These are phyloP conservation scores for Sinelater perroti DNA, from an alignment of 2,888 invertebrate species.

Conservation along the genomic window DNA sequence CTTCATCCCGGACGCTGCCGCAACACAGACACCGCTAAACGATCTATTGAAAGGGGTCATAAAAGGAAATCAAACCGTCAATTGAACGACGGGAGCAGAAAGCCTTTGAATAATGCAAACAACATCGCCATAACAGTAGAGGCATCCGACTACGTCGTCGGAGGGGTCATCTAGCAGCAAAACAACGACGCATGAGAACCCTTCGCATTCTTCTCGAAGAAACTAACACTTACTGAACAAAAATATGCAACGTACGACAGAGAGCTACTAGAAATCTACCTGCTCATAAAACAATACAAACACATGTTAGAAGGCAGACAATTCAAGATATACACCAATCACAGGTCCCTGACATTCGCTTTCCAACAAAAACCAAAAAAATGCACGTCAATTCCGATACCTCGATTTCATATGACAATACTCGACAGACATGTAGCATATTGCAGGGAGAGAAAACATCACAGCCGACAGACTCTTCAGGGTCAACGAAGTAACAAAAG, in stretches of 20 bases:
- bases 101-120: too few relatives aligned
- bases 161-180: not conserved
- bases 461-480: not conserved
- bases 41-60: too few relatives aligned
- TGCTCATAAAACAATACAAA: slow-evolving; percentile 28
- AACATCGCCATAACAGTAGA: not conserved
- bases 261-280: slow-evolving; percentile 33
- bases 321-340: slow-evolving; percentile 3
- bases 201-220: not conserved
- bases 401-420: not conserved
- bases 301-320: slow-evolving; percentile 23
- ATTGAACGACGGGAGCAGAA: too few relatives aligned
- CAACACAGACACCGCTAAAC: too few relatives aligned
- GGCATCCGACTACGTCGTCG: not conserved
- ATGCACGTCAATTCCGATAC: not conserved
- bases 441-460: not conserved
- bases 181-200: not conserved
- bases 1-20: not conserved
- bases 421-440: not conserved
- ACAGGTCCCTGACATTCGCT: not conserved
- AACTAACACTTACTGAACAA: not conserved
- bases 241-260: slow-evolving; percentile 1
- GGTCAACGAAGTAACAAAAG: too few relatives aligned
- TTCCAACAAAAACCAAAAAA: not conserved
- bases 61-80: too few relatives aligned